These are phyloP conservation scores for Catalaphyllia jardinei DNA, from an alignment of 64 coral and sea anemone species.

Conservation along the genomic window DNA sequence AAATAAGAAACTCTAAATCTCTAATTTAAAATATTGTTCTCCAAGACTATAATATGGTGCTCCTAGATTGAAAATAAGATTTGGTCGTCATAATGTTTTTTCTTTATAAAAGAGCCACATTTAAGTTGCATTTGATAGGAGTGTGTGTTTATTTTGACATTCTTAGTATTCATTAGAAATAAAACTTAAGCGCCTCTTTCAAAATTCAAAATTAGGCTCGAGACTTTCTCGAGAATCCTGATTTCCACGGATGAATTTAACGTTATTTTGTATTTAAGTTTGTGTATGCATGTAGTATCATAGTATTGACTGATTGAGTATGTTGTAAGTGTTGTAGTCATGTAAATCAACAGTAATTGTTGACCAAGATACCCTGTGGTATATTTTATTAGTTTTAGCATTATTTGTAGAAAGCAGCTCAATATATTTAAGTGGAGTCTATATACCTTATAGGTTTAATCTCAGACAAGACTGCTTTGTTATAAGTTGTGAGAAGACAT, in stretches of 20 bases:
- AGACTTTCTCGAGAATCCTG: neutral
- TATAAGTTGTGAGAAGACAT: too few relatives aligned
- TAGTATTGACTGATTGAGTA: too few relatives aligned
- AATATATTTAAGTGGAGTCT: too few relatives aligned
- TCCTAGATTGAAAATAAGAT: neutral
- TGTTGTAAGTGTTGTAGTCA: too few relatives aligned
- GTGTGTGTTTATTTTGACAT: neutral
- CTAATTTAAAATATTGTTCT: neutral
- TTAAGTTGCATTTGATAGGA: neutral
- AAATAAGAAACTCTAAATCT: constrained; percentile 3
- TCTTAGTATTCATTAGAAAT: neutral
- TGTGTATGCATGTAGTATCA: too few relatives aligned
- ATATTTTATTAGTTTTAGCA: too few relatives aligned
- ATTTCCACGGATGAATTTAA: neutral
- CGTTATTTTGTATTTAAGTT: neutral
- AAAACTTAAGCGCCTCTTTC: neutral
- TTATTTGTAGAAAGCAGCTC: too few relatives aligned
- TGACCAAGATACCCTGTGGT: too few relatives aligned
- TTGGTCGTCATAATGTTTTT: neutral
- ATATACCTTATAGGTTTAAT: too few relatives aligned
- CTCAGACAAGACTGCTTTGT: too few relatives aligned
- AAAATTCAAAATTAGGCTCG: neutral
- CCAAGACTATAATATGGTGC: neutral
- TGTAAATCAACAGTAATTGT: too few relatives aligned
- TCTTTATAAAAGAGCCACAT: neutral